Conservation (phyloP, 2,797 vertebrate species). For the Ptychadena robeensis region DNA sequence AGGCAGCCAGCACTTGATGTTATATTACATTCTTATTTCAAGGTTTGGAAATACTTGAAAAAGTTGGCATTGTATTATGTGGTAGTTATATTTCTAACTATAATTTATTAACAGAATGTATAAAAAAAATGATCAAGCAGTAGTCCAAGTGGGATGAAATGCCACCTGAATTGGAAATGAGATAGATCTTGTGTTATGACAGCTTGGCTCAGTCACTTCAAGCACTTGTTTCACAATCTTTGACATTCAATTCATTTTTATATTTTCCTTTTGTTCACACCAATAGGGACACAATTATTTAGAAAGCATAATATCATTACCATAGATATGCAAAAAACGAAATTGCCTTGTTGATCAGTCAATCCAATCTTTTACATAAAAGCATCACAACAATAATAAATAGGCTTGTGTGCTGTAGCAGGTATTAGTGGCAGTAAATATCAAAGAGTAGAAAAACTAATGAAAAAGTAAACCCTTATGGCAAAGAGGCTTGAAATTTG, state of each 20-base stretch:
- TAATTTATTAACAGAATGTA: not conserved
- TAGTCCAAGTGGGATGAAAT: not conserved
- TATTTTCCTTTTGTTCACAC: conserved; percentile 9
- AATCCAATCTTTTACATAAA: conserved; percentile 26
- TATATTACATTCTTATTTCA: too few relatives aligned
- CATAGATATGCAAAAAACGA: conserved; percentile 34
- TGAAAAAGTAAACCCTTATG: conserved; percentile 32
- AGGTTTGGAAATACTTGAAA: too few relatives aligned
- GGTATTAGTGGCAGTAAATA: conserved; percentile 36
- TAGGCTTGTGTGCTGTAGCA: not conserved
- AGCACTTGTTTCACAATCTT: not conserved
- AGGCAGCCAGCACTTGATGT: too few relatives aligned
- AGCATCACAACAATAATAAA: conserved; percentile 35
- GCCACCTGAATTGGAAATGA: not conserved
- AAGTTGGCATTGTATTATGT: too few relatives aligned
- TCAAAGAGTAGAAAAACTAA: conserved; percentile 12
- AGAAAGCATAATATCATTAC: conserved; percentile 14
- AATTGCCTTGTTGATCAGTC: conserved; percentile 19
- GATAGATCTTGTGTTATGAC: conserved; percentile 3
- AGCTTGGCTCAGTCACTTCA: conserved; percentile 6
- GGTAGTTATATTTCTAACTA: not conserved
- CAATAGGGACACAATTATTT: conserved; percentile 27
- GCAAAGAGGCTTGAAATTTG: conserved; percentile 44
- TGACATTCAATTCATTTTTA: conserved; percentile 8
- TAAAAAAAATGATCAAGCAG: not conserved